These are phyloP conservation scores for Rhinichthys klamathensis DNA, from an alignment of 2,113 vertebrate genomes.

Conservation along the genomic window DNA sequence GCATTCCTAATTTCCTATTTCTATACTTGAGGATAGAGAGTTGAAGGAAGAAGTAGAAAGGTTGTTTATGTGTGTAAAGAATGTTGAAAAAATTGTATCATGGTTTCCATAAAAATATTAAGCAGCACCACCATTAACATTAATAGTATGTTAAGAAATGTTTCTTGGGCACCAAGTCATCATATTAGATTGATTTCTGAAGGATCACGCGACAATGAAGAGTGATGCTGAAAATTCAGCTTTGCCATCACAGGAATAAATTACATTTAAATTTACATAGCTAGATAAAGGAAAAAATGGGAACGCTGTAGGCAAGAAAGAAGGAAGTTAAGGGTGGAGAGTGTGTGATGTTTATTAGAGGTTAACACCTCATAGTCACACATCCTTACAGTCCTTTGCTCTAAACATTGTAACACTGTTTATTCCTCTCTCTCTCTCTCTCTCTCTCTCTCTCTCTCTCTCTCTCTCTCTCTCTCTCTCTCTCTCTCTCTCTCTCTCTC, in stretches of 20 bases:
- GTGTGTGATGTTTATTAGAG: background rate
- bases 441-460: background rate
- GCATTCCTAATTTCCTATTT: background rate
- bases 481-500: background rate
- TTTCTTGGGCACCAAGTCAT: background rate
- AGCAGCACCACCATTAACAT: background rate
- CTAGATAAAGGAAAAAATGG: background rate
- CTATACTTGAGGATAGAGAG: background rate
- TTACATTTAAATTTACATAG: too few relatives aligned
- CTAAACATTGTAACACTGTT: background rate
- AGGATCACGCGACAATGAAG: background rate
- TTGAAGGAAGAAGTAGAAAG: background rate
- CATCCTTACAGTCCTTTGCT: background rate
- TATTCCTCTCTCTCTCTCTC: background rate
- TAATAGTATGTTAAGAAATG: background rate
- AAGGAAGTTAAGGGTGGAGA: background rate
- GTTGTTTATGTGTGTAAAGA: constrained; percentile 36
- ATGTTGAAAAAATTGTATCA: constrained; percentile 48
- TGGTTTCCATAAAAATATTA: background rate
- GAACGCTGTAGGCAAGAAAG: background rate
- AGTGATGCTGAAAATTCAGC: too few relatives aligned
- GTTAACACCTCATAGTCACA: constrained; percentile 11
- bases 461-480: too few relatives aligned
- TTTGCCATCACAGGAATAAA: too few relatives aligned
- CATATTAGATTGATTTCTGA: background rate